Conservation (phyloP, 2,888 invertebrate genomes). For the Leptinotarsa peninsularis region DNA sequence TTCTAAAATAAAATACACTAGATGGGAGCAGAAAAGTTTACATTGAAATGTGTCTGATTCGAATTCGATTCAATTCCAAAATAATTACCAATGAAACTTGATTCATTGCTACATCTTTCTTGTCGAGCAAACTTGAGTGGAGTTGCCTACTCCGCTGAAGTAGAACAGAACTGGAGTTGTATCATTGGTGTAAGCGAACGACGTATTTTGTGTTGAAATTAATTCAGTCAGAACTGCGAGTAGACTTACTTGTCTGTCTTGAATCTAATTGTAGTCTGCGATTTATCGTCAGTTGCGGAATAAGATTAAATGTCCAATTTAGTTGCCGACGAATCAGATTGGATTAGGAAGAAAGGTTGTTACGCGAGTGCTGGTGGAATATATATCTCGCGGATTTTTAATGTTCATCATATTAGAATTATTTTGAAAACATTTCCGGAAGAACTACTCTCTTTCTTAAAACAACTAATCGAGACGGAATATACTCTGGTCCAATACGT, state of each 20-base stretch:
- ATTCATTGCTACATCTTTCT: neutral
- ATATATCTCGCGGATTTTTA: neutral
- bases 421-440: too few relatives aligned
- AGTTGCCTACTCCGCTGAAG: constrained; percentile 1
- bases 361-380: neutral
- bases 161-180: constrained; percentile 12
- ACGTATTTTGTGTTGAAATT: constrained; percentile 30
- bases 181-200: constrained; percentile 17
- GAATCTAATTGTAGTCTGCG: constrained; percentile 47
- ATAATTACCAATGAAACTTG: neutral
- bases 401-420: neutral
- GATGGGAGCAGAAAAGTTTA: too few relatives aligned
- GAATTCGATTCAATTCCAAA: neutral
- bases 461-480: too few relatives aligned
- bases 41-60: too few relatives aligned
- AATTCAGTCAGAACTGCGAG: constrained; percentile 35
- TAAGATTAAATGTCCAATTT: constrained; percentile 46
- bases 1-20: too few relatives aligned
- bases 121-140: neutral
- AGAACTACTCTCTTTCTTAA: too few relatives aligned
- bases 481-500: too few relatives aligned
- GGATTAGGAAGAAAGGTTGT: constrained; percentile 32
- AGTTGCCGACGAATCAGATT: constrained; percentile 41
- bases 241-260: constrained; percentile 41
- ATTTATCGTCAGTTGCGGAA: constrained; percentile 46